Evolutionary conservation across 2,797 vertebrate species (phyloP), one percentile per base, ranked within the genome.

Genomic region (Aulostomus chinensis): DNA sequence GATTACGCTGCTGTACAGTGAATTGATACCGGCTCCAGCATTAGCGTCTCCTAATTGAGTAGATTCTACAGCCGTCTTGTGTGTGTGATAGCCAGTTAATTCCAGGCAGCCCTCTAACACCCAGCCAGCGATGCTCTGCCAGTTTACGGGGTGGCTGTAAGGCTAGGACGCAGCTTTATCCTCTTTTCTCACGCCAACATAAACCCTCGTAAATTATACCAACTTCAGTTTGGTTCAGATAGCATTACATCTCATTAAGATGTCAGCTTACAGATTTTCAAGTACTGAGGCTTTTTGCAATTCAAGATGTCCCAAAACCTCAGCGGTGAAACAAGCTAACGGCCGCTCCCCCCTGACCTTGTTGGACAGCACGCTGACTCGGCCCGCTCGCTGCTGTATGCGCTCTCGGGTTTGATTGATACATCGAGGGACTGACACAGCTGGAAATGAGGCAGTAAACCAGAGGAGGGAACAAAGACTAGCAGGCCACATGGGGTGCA

Each of bases 351-450:
- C 22, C 10, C 54, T 66, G 70, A 78, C 59, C 54, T 76, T 12
- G 9, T 58, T 73, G 72, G 59, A 53, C 67, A 42, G 25, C 52
- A 17, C 9, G 20, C 39, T 47, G 52, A 21, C 33, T 51, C 14
- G 60, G 55, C 49, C 55, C 42, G 47, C 41, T 71, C 45, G 41
- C 45, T 43, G 38, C 55, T 67, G n/a, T 66, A 50, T 53, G 28
- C 58, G 61, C 75, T 80, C 70, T 51, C 63, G 26, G 46, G 59
- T 65, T 74, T 89, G 89, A 91, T 88, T 86, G 88, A 89, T 89
- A 81, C 63, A 71, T 65, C 14, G 16, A 21, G 73, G 76, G 83
- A 80, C 54, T 67, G 52, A 37, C 83, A 70, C 86, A 88, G 87
- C 85, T 88, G 80, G 87, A 75, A 62, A 72, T 68, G 59, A 84